Base-by-base conservation (phyloP, 2,888 invertebrate species). In the Synanthedon vespiformis region DNA sequence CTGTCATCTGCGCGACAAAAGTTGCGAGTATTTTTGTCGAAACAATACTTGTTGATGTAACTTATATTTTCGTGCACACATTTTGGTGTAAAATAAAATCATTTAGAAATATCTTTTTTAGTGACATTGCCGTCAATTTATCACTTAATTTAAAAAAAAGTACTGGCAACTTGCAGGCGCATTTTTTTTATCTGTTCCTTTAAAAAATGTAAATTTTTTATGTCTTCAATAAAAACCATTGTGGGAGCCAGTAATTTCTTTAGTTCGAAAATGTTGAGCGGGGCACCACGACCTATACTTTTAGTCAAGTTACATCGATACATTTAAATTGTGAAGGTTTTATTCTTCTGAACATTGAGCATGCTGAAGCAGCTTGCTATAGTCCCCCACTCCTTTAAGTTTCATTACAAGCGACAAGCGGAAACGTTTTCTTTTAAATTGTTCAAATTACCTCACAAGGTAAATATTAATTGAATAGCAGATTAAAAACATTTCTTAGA, bases 261-360 rank as follows among this genome's bases (percentile, higher is more conserved):
- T 34, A 34, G 34, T 34, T 34, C 2, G 34, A 10, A 22, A 34
- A 34, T 44, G 14, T 44, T 44, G 13, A 44, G 13, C 14, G 14
- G 44, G 44, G 44, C 6, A 13, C 3, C 44, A 14, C 13, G 44
- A 4, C 6, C 44, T 8, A n/a, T 44, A 5, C 44, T 44, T 44
- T 44, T 44, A 64, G 60, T 62, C 64, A 68, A 72, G 70, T 70
- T 67, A 67, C 67, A 65, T 67, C 68, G 5, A 44, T 44, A 44
- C 44, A n/a, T 13, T 44, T n/a, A 13, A 44, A 44, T 44, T 44
- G 44, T 44, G 44, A 44, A 44, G 44, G 44, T 80, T 80, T 77
- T 79, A 82, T 83, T 79, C 76, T 77, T 77, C 74, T 72, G 77
- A 75, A 77, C 83, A 78, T 77, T 75, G 79, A 80, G 77, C 70